Evolutionary conservation across 2,888 invertebrate species (phyloP).

Genomic region (Clusia tigrina): DNA sequence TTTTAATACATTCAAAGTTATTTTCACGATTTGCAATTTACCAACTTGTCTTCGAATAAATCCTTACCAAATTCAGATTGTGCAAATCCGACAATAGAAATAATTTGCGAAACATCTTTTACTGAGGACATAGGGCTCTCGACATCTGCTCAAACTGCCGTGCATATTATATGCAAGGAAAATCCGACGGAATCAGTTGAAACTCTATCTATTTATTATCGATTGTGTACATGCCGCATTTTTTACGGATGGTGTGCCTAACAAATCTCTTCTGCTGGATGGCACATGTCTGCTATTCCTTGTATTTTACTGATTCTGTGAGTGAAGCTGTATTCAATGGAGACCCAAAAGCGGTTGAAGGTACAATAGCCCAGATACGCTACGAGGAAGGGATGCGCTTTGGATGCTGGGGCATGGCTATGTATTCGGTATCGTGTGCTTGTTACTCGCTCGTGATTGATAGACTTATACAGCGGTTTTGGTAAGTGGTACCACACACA

Average conservation of each 20-base stretch:
- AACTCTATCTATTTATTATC: conserved; percentile 83
- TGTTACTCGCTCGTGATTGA: conserved; percentile 91
- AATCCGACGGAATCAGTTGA: conserved; percentile 46
- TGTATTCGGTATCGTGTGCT: conserved; percentile 93
- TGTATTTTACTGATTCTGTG: conserved; percentile 95
- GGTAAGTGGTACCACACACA: too few relatives aligned
- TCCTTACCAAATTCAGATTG: conserved; percentile 35
- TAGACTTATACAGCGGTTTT: conserved; percentile 77
- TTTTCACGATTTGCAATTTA: too few relatives aligned
- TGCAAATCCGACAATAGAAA: conserved; percentile 26
- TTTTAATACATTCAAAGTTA: too few relatives aligned
- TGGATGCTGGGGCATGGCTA: conserved; percentile 97
- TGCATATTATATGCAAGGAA: conserved; percentile 6
- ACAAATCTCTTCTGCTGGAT: conserved; percentile 98
- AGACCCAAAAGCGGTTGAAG: conserved; percentile 73
- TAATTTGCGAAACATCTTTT: conserved; percentile 44
- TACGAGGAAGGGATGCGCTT: conserved; percentile 94
- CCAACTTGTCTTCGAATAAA: too few relatives aligned
- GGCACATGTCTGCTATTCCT: conserved; percentile 95
- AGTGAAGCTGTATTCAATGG: conserved; percentile 62
- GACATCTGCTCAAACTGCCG: neutral
- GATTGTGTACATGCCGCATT: conserved; percentile 90
- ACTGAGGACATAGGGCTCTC: too few relatives aligned
- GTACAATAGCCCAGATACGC: conserved; percentile 70
- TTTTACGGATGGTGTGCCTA: conserved; percentile 84